Conservation (phyloP, 2,888 invertebrate genomes). For the Mythimna ferrago region DNA sequence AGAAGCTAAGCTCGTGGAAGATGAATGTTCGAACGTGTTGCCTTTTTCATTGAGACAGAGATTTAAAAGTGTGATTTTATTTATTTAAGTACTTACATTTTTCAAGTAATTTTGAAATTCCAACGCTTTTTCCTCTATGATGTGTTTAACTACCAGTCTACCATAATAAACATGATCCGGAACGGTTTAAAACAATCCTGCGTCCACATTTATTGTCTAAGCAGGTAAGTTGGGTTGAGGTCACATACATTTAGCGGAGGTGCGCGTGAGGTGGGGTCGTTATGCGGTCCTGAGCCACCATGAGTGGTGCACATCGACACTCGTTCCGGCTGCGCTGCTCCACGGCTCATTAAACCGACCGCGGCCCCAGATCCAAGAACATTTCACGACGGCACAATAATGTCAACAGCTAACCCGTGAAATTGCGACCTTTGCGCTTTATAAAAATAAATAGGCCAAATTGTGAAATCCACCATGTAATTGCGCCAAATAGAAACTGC, state of each 20-base stretch:
- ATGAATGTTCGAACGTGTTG: constrained; percentile 36
- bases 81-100: constrained; percentile 4
- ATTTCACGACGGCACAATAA: constrained; percentile 62
- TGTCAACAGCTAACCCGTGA: constrained; percentile 58
- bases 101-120: not conserved
- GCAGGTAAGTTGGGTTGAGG: constrained; percentile 41
- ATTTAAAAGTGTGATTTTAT: constrained; percentile 30
- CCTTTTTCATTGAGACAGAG: constrained; percentile 20
- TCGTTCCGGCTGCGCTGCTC: constrained; percentile 58
- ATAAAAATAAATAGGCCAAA: constrained; percentile 58
- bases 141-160: not conserved
- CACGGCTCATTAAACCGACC: constrained; percentile 70
- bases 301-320: constrained; percentile 59
- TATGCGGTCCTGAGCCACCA: constrained; percentile 55
- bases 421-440: constrained; percentile 59
- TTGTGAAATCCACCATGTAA: constrained; percentile 57
- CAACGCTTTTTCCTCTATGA: not conserved
- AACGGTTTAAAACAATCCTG: constrained; percentile 15
- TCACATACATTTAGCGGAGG: constrained; percentile 48
- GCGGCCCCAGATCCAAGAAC: constrained; percentile 58
- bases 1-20: constrained; percentile 44
- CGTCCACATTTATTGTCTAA: constrained; percentile 20
- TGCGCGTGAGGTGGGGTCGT: constrained; percentile 52
- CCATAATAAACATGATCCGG: not conserved
- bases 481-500: constrained; percentile 51